Evolutionary conservation across 92 coral and sea anemone species (phyloP).

Genomic region (Phenganax subtilis): DNA sequence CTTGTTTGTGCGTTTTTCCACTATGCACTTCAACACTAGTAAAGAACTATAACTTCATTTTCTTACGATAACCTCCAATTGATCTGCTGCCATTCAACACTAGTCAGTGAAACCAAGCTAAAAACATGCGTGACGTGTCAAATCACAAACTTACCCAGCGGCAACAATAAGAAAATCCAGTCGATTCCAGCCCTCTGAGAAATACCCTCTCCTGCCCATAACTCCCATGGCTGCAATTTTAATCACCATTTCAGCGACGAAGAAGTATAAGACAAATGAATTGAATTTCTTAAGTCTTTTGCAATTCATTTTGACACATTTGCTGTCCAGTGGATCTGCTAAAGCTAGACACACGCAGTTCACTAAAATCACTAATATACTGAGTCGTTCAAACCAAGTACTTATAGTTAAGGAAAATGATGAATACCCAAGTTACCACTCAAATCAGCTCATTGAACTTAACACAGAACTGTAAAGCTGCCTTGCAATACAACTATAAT

Average conservation of each 20-base stretch:
- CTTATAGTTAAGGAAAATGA: slow-evolving; percentile 51
- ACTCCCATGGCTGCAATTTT: slow-evolving; percentile 97
- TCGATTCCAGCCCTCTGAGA: slow-evolving; percentile 89
- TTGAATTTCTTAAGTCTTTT: slow-evolving; percentile 64
- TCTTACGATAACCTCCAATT: too few relatives aligned
- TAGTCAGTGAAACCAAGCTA: not conserved
- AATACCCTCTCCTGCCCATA: slow-evolving; percentile 72
- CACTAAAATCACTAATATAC: slow-evolving; percentile 77
- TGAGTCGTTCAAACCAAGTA: slow-evolving; percentile 93
- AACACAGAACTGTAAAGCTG: not conserved
- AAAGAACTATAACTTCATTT: too few relatives aligned
- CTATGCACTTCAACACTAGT: too few relatives aligned
- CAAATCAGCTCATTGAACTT: not conserved
- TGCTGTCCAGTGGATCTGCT: slow-evolving; percentile 72
- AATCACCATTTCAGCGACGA: slow-evolving; percentile 76
- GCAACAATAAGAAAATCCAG: slow-evolving; percentile 79
- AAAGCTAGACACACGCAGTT: slow-evolving; percentile 88
- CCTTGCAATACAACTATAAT: too few relatives aligned
- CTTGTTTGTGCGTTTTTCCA: too few relatives aligned
- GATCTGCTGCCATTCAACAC: not conserved
- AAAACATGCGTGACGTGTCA: too few relatives aligned
- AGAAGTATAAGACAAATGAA: slow-evolving; percentile 70
- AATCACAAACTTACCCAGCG: slow-evolving; percentile 65
- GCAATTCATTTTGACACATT: slow-evolving; percentile 56
- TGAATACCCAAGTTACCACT: not conserved